Evolutionary conservation across 2,888 invertebrate genomes (phyloP).

Genomic region (Anthophora plumipes): DNA sequence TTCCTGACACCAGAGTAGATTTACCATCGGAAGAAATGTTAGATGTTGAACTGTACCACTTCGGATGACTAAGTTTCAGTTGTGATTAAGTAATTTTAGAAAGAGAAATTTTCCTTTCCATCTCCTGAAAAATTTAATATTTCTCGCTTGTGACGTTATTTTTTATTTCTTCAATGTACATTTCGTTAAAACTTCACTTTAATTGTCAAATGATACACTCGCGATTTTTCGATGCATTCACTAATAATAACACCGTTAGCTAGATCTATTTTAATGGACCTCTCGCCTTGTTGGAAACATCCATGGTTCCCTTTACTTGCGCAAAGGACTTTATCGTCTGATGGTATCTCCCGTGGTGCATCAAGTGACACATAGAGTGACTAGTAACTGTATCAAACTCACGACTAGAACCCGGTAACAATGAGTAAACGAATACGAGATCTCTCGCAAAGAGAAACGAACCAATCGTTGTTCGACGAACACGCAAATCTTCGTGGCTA

Average conservation of each 20-base stretch:
- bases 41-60: too few species aligned
- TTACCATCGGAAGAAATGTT: too few species aligned
- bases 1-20: too few species aligned
- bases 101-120: too few species aligned
- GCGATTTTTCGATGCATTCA: slow-evolving; percentile 57
- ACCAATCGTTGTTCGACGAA: slow-evolving; percentile 45
- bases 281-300: slow-evolving; percentile 56
- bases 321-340: slow-evolving; percentile 41
- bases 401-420: slow-evolving; percentile 44
- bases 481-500: slow-evolving; percentile 53
- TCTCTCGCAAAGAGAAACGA: slow-evolving; percentile 62
- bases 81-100: too few species aligned
- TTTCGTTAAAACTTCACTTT: not conserved
- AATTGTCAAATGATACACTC: slow-evolving; percentile 15
- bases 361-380: slow-evolving; percentile 65
- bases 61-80: too few species aligned
- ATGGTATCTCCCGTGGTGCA: slow-evolving; percentile 45
- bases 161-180: too few species aligned
- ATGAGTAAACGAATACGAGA: slow-evolving; percentile 43
- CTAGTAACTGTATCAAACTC: slow-evolving; percentile 49
- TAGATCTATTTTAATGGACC: slow-evolving; percentile 55
- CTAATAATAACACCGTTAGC: slow-evolving; percentile 41
- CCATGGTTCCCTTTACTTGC: slow-evolving; percentile 50
- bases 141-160: too few species aligned
- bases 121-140: too few species aligned